Evolutionary conservation across 2,113 vertebrate species (phyloP), one percentile per base, ranked within the genome.

Genomic region (Nesospiza acunhae): DNA sequence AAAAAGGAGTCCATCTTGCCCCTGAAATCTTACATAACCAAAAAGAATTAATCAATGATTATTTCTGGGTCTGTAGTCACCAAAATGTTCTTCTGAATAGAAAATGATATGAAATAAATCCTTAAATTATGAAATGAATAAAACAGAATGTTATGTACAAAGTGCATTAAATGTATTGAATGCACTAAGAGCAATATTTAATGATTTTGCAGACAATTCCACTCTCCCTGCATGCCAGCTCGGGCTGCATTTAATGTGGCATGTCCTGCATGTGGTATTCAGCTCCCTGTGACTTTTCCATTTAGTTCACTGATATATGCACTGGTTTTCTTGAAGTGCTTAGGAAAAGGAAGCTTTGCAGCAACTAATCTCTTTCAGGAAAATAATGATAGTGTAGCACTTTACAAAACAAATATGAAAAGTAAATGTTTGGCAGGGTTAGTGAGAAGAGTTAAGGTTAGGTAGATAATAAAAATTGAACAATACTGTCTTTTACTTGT

Each of bases 351-450:
- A 94, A 79, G 77, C 58, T 91, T 87, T 88, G 63, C 68, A 59
- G 87, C 50, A 64, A 31, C 63, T 83, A 67, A 92, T 95, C 85
- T 94, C 67, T 50, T 90, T 86, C 63, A 74, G 47, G 63, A 95
- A 87, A 91, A 93, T 77, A 80, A 95, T 79, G n/a, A n/a, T 79
- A 87, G 49, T 83, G 82, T 73, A 90, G 72, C 87, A 89, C 87
- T 96, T 94, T 79, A 53, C 66, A 92, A 75, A 96, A 86, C 72
- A 91, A 94, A 94, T 88, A 91, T 7, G 47, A 70, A 74, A 94
- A 46, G 89, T 78, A 81, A 92, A 86, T 60, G 72, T 90, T 96
- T 86, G 72, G 28, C 5, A 6, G 83, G 83, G 68, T 81, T 89
- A 63, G 8, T 72, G 30, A 69, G 90, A 90, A 77, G 87, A 92